Evolutionary conservation across 2,888 invertebrate species (phyloP).

Genomic region (Eilema griseolum): DNA sequence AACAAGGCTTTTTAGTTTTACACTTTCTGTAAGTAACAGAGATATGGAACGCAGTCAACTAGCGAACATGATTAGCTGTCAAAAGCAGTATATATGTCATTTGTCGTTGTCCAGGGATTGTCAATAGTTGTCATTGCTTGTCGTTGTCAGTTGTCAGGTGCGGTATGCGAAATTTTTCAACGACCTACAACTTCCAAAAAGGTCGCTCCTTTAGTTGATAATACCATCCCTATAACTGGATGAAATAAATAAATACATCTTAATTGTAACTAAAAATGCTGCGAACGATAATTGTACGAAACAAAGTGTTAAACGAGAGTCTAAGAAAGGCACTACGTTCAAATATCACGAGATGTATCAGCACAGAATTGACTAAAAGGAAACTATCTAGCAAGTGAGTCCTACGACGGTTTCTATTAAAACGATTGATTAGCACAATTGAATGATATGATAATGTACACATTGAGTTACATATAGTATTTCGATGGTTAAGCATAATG

Average conservation of each 20-base stretch:
- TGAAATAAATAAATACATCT: conserved; percentile 79
- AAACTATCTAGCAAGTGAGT: conserved; percentile 88
- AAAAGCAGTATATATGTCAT: conserved; percentile 11
- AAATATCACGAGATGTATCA: conserved; percentile 87
- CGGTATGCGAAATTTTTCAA: conserved; percentile 44
- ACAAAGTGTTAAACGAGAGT: conserved; percentile 89
- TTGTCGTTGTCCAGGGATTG: neutral
- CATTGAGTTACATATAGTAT: neutral
- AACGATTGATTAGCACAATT: neutral
- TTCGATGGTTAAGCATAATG: neutral
- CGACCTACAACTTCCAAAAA: conserved; percentile 83
- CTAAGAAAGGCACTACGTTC: conserved; percentile 87
- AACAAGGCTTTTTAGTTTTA: too few relatives aligned
- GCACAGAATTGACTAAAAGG: conserved; percentile 88
- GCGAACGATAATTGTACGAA: conserved; percentile 91
- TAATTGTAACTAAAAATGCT: conserved; percentile 87
- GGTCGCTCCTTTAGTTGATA: conserved; percentile 74
- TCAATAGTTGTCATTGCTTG: too few relatives aligned
- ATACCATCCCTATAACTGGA: conserved; percentile 69
- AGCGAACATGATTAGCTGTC: conserved; percentile 33
- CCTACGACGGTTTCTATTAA: conserved; percentile 19
- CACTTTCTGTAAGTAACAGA: too few relatives aligned
- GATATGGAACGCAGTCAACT: conserved; percentile 9
- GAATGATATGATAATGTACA: neutral
- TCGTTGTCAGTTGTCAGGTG: conserved; percentile 1